These are phyloP conservation scores for Brevimyrus niger DNA, from an alignment of 2,113 vertebrate genomes.

Conservation along the genomic window DNA sequence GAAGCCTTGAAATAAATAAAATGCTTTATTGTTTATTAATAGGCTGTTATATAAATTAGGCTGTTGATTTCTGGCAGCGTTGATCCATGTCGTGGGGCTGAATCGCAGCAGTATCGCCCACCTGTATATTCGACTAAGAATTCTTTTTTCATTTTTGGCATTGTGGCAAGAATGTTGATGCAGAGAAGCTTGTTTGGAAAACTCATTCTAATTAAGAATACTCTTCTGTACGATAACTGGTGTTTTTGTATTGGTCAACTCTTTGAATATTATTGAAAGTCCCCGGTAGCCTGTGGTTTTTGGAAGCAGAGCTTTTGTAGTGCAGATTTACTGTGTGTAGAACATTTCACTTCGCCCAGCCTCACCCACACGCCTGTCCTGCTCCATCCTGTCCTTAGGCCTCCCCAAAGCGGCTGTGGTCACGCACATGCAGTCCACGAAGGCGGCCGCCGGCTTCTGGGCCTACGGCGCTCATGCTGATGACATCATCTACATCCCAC, in stretches of 20 bases:
- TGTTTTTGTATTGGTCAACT: background rate
- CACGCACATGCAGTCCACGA: slow-evolving; percentile 71
- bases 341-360: background rate
- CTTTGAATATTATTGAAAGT: background rate
- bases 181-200: background rate
- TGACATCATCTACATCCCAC: slow-evolving; percentile 77
- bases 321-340: background rate
- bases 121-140: background rate
- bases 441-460: slow-evolving; percentile 71
- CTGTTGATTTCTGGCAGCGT: too few relatives aligned
- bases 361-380: background rate
- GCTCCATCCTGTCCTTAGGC: slow-evolving; percentile 51
- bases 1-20: too few relatives aligned
- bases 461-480: slow-evolving; percentile 66
- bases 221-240: background rate
- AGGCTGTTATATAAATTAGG: too few relatives aligned
- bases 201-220: background rate
- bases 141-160: background rate
- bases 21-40: too few relatives aligned
- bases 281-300: background rate
- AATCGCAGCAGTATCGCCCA: too few relatives aligned
- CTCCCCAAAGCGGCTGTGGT: slow-evolving; percentile 89
- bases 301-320: background rate
- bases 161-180: background rate
- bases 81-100: too few relatives aligned